These are phyloP conservation scores for Vanacampus margaritifer DNA, from an alignment of 2,113 vertebrate genomes.

Conservation along the genomic window DNA sequence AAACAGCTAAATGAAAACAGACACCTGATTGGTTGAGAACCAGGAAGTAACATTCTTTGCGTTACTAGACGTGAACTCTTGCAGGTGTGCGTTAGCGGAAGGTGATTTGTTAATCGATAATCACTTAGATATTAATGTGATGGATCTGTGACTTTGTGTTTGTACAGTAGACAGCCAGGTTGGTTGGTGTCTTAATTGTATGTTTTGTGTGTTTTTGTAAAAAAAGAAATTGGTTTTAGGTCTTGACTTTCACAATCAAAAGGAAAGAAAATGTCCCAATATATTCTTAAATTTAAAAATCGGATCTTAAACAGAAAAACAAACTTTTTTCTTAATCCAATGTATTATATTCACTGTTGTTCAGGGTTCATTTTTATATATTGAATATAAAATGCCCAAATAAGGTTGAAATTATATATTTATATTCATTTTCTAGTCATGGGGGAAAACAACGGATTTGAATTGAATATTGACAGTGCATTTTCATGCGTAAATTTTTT, in stretches of 20 bases:
- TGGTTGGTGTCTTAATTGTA: not conserved
- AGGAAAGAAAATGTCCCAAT: not conserved
- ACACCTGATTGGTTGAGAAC: slow-evolving; percentile 19
- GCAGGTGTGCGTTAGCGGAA: slow-evolving; percentile 42
- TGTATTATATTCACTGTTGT: not conserved
- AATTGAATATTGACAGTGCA: not conserved
- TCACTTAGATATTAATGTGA: slow-evolving; percentile 1
- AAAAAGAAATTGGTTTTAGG: not conserved
- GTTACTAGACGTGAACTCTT: slow-evolving; percentile 34
- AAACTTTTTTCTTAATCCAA: not conserved
- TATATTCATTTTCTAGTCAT: not conserved
- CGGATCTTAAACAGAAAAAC: not conserved
- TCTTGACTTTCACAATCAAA: not conserved
- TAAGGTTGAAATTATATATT: not conserved
- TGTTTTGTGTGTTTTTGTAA: not conserved
- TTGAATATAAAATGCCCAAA: not conserved
- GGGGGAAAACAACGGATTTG: not conserved
- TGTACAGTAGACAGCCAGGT: not conserved
- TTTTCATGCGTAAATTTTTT: not conserved
- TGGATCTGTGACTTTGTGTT: slow-evolving; percentile 1
- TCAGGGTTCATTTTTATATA: not conserved
- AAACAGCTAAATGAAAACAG: slow-evolving; percentile 2
- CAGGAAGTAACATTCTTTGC: slow-evolving; percentile 20
- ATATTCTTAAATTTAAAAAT: not conserved
- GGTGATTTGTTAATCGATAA: slow-evolving; percentile 30